phyloP scores from a whole-genome alignment of 2,888 invertebrate genomes.

The Tinea trinotella region DNA sequence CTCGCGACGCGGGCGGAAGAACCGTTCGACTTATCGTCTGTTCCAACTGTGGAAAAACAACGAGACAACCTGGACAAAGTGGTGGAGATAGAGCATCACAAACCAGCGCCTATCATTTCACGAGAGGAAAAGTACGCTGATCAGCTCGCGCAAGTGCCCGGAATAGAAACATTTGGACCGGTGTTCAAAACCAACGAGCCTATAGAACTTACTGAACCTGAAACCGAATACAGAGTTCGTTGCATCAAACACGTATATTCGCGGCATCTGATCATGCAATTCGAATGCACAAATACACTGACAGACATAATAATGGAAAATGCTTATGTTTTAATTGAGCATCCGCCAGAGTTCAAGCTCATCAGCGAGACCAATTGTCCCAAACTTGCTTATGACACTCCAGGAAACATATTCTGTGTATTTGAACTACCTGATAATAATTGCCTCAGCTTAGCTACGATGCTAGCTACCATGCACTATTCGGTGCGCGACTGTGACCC shows the following conservation, averaged over 20 bases:
- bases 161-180: slow-evolving; percentile 87
- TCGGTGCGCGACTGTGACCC: slow-evolving; percentile 98
- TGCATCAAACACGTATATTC: slow-evolving; percentile 94
- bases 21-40: slow-evolving; percentile 88
- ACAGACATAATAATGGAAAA: slow-evolving; percentile 95
- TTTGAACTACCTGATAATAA: slow-evolving; percentile 87
- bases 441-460: slow-evolving; percentile 82
- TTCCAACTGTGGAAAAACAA: slow-evolving; percentile 88
- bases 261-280: slow-evolving; percentile 91
- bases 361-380: slow-evolving; percentile 80
- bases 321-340: slow-evolving; percentile 89
- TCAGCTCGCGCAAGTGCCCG: slow-evolving; percentile 85
- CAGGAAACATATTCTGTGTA: slow-evolving; percentile 88
- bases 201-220: slow-evolving; percentile 94
- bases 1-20: slow-evolving; percentile 78
- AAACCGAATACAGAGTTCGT: slow-evolving; percentile 95
- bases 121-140: slow-evolving; percentile 90
- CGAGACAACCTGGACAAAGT: slow-evolving; percentile 85
- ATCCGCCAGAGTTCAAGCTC: slow-evolving; percentile 85
- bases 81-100: slow-evolving; percentile 81
- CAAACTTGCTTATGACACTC: slow-evolving; percentile 87
- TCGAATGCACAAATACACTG: slow-evolving; percentile 96
- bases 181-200: slow-evolving; percentile 90
- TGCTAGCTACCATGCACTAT: slow-evolving; percentile 93
- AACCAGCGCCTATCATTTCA: slow-evolving; percentile 83